phyloP scores from a whole-genome alignment of 2,888 invertebrate species.

The Resseliella maxima region DNA sequence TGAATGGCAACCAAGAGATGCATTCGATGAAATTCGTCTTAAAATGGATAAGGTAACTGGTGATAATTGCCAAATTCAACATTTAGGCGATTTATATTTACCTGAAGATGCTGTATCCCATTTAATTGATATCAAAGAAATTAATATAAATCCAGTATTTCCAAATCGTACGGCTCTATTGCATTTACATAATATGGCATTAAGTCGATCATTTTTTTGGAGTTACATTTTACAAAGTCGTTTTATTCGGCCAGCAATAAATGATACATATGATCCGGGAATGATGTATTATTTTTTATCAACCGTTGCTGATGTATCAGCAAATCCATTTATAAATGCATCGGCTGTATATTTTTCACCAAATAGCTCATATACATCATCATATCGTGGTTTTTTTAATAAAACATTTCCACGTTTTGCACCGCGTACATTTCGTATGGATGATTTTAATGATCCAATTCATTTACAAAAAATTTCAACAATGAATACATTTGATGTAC shows the following conservation, averaged over 20 bases:
- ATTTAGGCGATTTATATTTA: constrained; percentile 84
- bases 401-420: constrained; percentile 95
- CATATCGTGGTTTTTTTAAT: constrained; percentile 95
- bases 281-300: constrained; percentile 98
- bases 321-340: constrained; percentile 91
- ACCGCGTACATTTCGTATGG: constrained; percentile 88
- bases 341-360: constrained; percentile 95
- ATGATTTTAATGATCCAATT: constrained; percentile 96
- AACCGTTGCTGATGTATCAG: constrained; percentile 92
- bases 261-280: constrained; percentile 94
- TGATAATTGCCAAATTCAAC: constrained; percentile 91
- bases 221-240: constrained; percentile 92
- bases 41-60: constrained; percentile 84
- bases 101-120: constrained; percentile 89
- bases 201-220: constrained; percentile 95
- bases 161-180: constrained; percentile 93
- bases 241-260: constrained; percentile 88
- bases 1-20: constrained; percentile 91
- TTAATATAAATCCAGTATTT: constrained; percentile 93
- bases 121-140: constrained; percentile 91
- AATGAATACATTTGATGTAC: constrained; percentile 87
- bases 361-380: constrained; percentile 93
- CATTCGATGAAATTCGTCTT: constrained; percentile 88
- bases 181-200: constrained; percentile 96
- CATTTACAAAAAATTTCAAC: constrained; percentile 95